Base-by-base conservation (phyloP, 2,113 vertebrate species). In the Xiphophorus couchianus region DNA sequence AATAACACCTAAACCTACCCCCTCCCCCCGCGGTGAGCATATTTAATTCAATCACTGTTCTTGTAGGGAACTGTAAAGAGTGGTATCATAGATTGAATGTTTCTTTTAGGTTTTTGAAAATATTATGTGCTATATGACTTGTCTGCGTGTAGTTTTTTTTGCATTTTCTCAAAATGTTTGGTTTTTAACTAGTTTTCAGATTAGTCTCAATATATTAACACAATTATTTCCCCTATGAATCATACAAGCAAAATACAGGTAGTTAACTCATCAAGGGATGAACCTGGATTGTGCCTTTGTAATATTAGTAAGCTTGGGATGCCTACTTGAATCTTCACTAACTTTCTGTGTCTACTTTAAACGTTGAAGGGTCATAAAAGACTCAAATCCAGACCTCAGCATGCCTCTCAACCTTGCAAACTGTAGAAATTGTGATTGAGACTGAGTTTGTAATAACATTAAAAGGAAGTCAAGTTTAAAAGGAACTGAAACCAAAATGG, bases 401-500 rank as follows among this genome's bases (percentile, higher is more conserved):
- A 19, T 7, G 51, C 25, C 3, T n/a, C 25, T 58, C 17, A 10
- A n/a, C 51, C 10, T 25, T 25, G n/a, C 19, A 62, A 14, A 51
- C 9, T 3, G 3, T 2, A 61, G 7, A 22, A 68, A 28, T 25
- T 7, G 29, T 4, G 6, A 39, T 10, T 27, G 19, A 4, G 22
- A 12, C 27, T 48, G 60, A 12, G 0, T 7, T 14, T 22, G 3
- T 39, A 22, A 37, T 15, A 58, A 63, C 6, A 37, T 51, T 17
- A 48, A 35, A 42, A 78, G 61, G 66, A 65, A 73, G 70, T 51
- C 8, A 7, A 39, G 13, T 35, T 74, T 77, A 77, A 58, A n/a
- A 27, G 72, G 69, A 84, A 76, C 39, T 17, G 78, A 81, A 69
- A 81, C 27, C 35, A 19, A 74, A n/a, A 65, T 44, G 14, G 37